Evolutionary conservation across 2,113 vertebrate species (phyloP), one percentile per base, ranked within the genome.

Genomic region (Mirounga angustirostris): DNA sequence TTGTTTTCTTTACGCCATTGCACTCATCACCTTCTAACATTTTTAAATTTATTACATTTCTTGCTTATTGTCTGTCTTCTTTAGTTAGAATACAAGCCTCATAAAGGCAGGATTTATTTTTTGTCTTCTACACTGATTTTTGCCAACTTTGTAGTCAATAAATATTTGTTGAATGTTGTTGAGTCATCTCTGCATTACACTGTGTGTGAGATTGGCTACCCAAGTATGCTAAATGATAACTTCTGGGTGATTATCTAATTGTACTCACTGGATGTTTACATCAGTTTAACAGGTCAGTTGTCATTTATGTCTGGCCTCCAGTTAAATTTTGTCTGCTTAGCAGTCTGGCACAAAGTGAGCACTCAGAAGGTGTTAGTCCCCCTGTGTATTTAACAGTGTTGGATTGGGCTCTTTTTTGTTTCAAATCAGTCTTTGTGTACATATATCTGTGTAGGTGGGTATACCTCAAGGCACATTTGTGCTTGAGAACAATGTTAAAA

Each of bases 91-190:
- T 85, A 65, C 74, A 90, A 89, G 36, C 30, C 71, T 26, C 26
- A 59, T 30, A 78, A 85, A 46, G 24, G 61, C 8, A 86, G 46
- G 30, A 28, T 30, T 30, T 86, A 67, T 88, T 86, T 91, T 89
- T 78, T 89, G 71, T 40, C 30, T 67, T 81, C 21, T 85, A n/a
- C 59, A 61, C 10, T 50, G 71, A 79, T 85, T 3, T 58, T 82
- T 91, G 40, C 52, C 58, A 93, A 80, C 28, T 87, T 21, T 11
- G 40, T 86, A 59, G 33, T 90, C 24, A 67, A 56, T 93, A 89
- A 50, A 81, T 81, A 73, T 86, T 89, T 67, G 58, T 87, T 91
- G 86, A 93, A 95, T 86, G 21, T 63, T 89, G 79, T 95, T 81
- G 63, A 95, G 46, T 90, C 91, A 95, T 82, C 74, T 90, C 58